Evolutionary conservation across 2,888 invertebrate genomes (phyloP).

Genomic region (Eurois occulta): DNA sequence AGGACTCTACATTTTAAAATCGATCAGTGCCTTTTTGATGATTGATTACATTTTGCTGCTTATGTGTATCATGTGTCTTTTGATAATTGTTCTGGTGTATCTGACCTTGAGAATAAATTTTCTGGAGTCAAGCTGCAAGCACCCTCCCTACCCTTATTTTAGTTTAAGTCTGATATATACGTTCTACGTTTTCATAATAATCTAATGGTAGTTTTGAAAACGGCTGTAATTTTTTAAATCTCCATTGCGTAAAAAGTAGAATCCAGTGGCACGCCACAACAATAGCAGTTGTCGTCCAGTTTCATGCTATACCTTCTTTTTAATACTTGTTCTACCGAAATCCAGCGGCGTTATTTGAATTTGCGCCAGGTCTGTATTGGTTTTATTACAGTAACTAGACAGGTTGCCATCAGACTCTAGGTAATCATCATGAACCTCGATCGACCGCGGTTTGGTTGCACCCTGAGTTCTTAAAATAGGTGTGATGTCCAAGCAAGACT

Average conservation of each 20-base stretch:
- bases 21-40: background rate
- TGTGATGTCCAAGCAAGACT: conserved; percentile 67
- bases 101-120: background rate
- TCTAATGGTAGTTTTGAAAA: background rate
- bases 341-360: background rate
- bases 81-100: background rate
- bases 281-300: too few relatives aligned
- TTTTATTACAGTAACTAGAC: background rate
- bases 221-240: background rate
- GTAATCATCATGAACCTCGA: background rate
- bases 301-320: background rate
- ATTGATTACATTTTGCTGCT: background rate
- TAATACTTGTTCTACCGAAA: background rate
- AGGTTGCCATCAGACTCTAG: background rate
- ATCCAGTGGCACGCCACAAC: background rate
- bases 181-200: background rate
- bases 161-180: background rate
- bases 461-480: background rate
- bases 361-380: background rate
- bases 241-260: background rate
- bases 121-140: background rate
- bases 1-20: background rate
- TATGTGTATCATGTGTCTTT: background rate
- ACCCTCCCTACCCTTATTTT: background rate
- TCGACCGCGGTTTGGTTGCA: too few relatives aligned